Evolutionary conservation across 2,888 invertebrate genomes (phyloP).

Genomic region (Brachyopa scutellaris): DNA sequence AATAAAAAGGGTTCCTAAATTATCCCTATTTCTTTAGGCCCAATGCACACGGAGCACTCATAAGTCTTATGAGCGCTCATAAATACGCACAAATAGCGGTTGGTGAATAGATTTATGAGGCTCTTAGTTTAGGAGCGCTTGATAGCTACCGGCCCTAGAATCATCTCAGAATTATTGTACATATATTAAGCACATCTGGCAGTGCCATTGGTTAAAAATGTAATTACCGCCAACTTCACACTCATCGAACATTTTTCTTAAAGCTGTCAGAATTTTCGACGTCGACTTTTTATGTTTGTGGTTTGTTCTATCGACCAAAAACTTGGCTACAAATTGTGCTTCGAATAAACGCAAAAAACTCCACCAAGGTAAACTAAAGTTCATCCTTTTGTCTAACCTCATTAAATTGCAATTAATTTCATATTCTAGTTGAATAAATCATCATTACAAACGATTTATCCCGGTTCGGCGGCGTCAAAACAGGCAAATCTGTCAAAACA

Average conservation of each 20-base stretch:
- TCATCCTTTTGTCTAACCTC: background rate
- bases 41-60: too few species aligned
- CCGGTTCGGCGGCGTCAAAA: constrained; percentile 61
- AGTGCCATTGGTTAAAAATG: fast-evolving
- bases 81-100: too few species aligned
- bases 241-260: constrained; percentile 28
- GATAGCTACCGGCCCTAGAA: too few species aligned
- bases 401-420: constrained; percentile 30
- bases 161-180: too few species aligned
- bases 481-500: constrained; percentile 61
- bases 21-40: too few species aligned
- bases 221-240: constrained; percentile 37
- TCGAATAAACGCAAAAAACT: constrained; percentile 10
- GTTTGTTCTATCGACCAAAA: constrained; percentile 44
- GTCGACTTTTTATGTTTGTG: constrained; percentile 66
- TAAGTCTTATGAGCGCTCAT: too few species aligned
- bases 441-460: background rate
- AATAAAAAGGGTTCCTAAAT: too few species aligned
- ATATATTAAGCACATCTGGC: too few species aligned
- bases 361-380: constrained; percentile 33
- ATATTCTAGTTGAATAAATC: constrained; percentile 28
- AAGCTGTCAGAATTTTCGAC: constrained; percentile 59
- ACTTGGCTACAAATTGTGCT: constrained; percentile 1
- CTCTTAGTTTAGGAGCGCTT: too few species aligned
- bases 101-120: too few species aligned